Evolutionary conservation across 1,140 invertebrate genomes (phyloP).

Genomic region (Orussus abietinus): DNA sequence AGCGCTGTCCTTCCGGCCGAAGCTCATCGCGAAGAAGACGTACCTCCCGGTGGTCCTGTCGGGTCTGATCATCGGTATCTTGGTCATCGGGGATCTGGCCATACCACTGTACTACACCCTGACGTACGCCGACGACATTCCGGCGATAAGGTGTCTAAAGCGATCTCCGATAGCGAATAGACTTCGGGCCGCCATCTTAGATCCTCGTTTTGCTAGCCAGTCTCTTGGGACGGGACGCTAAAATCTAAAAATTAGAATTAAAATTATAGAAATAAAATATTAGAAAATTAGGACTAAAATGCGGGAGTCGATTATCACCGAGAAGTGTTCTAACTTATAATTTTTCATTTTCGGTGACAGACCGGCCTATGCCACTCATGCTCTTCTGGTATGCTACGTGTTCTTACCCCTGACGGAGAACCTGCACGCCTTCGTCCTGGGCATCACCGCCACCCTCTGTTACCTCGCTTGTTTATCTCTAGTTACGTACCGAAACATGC

Average conservation of each 20-base stretch:
- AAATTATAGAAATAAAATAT: too few species aligned
- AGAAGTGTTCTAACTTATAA: slow-evolving; percentile 30
- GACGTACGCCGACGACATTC: slow-evolving; percentile 27
- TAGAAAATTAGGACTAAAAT: too few species aligned
- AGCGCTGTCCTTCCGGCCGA: slow-evolving; percentile 51
- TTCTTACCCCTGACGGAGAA: slow-evolving; percentile 73
- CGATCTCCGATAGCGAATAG: too few species aligned
- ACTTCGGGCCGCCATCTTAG: too few species aligned
- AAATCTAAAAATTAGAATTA: too few species aligned
- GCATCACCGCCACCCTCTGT: slow-evolving; percentile 59
- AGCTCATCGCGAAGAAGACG: slow-evolving; percentile 45
- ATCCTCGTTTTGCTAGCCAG: too few species aligned
- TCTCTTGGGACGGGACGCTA: too few species aligned
- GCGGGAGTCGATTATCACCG: too few species aligned
- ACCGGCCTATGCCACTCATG: slow-evolving; percentile 67
- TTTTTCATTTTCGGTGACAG: slow-evolving; percentile 40
- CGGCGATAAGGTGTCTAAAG: slow-evolving; percentile 41
- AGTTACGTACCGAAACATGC: slow-evolving; percentile 61
- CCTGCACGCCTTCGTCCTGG: slow-evolving; percentile 62
- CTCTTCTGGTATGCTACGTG: slow-evolving; percentile 71
- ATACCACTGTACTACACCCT: slow-evolving; percentile 56
- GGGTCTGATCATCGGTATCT: slow-evolving; percentile 49
- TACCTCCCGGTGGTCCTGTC: slow-evolving; percentile 53
- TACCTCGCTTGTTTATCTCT: slow-evolving; percentile 63
- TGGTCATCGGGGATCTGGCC: slow-evolving; percentile 54